These are phyloP conservation scores for Elgonia sp. DNA, from an alignment of 2,888 invertebrate genomes.

Conservation along the genomic window DNA sequence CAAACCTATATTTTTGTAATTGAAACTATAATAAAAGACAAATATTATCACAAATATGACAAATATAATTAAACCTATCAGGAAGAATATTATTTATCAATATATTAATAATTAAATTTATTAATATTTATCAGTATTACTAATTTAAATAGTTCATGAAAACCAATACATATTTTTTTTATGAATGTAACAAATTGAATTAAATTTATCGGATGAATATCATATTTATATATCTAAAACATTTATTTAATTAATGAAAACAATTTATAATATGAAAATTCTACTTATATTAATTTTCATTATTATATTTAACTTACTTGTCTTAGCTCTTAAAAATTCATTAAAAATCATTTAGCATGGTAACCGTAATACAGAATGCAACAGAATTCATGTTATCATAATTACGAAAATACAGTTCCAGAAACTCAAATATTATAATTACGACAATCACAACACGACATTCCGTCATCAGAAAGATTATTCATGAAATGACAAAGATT, in stretches of 20 bases:
- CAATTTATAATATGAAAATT: background rate
- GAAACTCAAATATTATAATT: slow-evolving; percentile 27
- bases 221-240: no score
- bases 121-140: no score
- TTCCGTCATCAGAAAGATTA: background rate
- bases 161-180: no score
- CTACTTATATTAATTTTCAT: slow-evolving; percentile 1
- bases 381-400: slow-evolving; percentile 1
- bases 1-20: no score
- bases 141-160: no score
- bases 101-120: no score
- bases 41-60: no score
- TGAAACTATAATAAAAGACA: no score
- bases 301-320: background rate
- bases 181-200: no score
- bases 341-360: background rate
- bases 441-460: background rate
- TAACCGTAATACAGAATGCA: background rate
- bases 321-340: background rate
- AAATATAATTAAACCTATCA: no score
- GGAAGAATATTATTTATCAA: no score
- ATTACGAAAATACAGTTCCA: slow-evolving; percentile 5
- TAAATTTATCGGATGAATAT: no score
- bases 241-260: slow-evolving; percentile 19
- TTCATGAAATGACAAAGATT: background rate